Base-by-base conservation (phyloP, 2,888 invertebrate species). In the Parnassius smintheus region DNA sequence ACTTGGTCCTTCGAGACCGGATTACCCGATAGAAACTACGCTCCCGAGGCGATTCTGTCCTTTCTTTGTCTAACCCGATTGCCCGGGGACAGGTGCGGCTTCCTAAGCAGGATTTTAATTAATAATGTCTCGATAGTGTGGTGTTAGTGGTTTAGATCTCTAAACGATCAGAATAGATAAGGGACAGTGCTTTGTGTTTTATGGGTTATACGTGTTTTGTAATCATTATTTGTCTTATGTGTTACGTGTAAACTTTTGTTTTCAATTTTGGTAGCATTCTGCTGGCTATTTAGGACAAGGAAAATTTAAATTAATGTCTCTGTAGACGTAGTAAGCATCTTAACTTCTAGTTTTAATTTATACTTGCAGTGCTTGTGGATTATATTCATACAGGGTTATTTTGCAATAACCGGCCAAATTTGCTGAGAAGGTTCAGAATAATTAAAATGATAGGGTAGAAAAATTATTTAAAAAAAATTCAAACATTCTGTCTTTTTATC, bases 11-110 rank as follows among this genome's bases (percentile, higher is more conserved):
- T 73, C 76, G 77, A 72, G 75, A 70, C 72, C 79, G 85, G 87
- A 88, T 88, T 87, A 83, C 72, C 72, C 80, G 82, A 82, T 81
- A 84, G 86, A 84, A 82, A 83, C 85, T 85, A 72, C 72, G 72
- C 72, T 83, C 87, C 84, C 78, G 75, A 75, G 79, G 88, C 85
- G 82, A 81, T 81, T 79, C 77, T 76, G 79, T 72, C 81, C 75
- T 72, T 76, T 79, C 82, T 83, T 82, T 81, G 84, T 81, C 79
- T 81, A 78, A 80, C 75, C 80, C 78, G 80, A 82, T 81, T 76
- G 80, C 82, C 81, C 80, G 77, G 87, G 88, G 89, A 86, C 86
- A 88, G 87, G 88, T 88, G 85, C 73, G 80, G 84, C 81, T 83
- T 85, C 83, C 82, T 83, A 73, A 59, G 59, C 63, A 71, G 79